Base-by-base conservation (phyloP, 2,888 invertebrate genomes). In the Carterocephalus palaemon region DNA sequence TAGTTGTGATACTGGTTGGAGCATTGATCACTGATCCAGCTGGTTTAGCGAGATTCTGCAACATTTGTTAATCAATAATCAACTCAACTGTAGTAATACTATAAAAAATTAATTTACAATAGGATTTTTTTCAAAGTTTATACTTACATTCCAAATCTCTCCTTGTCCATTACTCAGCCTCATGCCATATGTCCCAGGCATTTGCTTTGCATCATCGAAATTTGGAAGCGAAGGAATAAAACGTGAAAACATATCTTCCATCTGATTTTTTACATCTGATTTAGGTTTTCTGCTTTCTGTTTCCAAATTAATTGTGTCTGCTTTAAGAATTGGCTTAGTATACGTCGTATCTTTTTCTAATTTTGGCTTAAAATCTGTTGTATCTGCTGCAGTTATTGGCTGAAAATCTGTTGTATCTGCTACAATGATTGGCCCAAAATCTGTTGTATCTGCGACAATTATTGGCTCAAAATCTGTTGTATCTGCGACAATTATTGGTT, bases 101-200 rank as follows among this genome's bases (percentile, higher is more conserved):
- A n/a, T n/a, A n/a, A n/a, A n/a, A n/a, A n/a, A n/a, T n/a, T n/a
- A n/a, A n/a, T n/a, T n/a, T n/a, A n/a, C n/a, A n/a, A n/a, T n/a
- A n/a, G n/a, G n/a, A n/a, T n/a, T n/a, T n/a, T n/a, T n/a, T n/a
- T n/a, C n/a, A n/a, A n/a, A n/a, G n/a, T n/a, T 12, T 22, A 2
- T 20, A 47, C 50, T 50, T 46, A 55, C 51, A 41, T 53, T 53
- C 46, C 50, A 55, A 22, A 24, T 20, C 6, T 36, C 32, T 12
- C 38, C 52, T 20, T 43, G 17, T 28, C 45, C 46, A 4, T 45
- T 47, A 1, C 12, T 43, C 1, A 52, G 24, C 2, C 13, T 16
- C 43, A 51, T 53, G 2, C 53, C 53, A 31, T 55, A 53, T 0
- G 48, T 45, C n/a, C 41, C 45, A 3, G 45, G 42, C 7, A 3